Evolutionary conservation across 2,113 vertebrate species (phyloP), one percentile per base, ranked within the genome.

Genomic region (Mellivora capensis): DNA sequence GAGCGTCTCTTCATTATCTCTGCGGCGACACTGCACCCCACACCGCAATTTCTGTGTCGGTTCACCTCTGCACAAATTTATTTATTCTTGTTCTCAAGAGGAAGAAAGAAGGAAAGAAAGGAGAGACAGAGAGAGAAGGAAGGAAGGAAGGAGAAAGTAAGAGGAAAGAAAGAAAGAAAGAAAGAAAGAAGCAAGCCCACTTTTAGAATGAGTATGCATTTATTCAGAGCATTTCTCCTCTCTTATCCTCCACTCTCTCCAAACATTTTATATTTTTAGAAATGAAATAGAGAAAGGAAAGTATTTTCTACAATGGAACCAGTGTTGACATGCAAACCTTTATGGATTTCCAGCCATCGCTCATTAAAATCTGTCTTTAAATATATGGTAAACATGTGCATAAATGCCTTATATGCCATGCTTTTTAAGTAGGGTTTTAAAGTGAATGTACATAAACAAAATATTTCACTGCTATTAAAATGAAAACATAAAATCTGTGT

Each of bases 401-500:
- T 83, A 72, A 94, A 62, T 87, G 23, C 20, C 9, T 29, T 21
- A 21, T 89, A n/a, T 61, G 64, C 77, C 42, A 49, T 89, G 72
- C 44, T 91, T 94, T 96, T 86, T 21, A 98, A 98, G 98, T 96
- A 94, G 97, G 97, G 96, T 94, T 98, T 98, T 88, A 98, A 98
- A 98, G 97, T 96, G 97, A 96, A 96, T 97, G 94, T 97, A 98
- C 95, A 97, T 96, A 97, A 98, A 98, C 97, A 97, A 97, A 98
- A 97, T 98, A 98, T 97, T 97, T 98, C 98, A 98, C 96, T 98
- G 97, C 98, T 97, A 98, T 98, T 98, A 97, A 98, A 94, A 96
- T 87, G 84, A 87, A 97, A 98, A 97, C 61, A 77, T 92, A 95
- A 98, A 98, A 88, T 97, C 95, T 94, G 82, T 97, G 95, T 98